Evolutionary conservation across 1,140 invertebrate genomes (phyloP), one percentile per base, ranked within the genome.

Genomic region (Trachymyrmex septentrionalis): DNA sequence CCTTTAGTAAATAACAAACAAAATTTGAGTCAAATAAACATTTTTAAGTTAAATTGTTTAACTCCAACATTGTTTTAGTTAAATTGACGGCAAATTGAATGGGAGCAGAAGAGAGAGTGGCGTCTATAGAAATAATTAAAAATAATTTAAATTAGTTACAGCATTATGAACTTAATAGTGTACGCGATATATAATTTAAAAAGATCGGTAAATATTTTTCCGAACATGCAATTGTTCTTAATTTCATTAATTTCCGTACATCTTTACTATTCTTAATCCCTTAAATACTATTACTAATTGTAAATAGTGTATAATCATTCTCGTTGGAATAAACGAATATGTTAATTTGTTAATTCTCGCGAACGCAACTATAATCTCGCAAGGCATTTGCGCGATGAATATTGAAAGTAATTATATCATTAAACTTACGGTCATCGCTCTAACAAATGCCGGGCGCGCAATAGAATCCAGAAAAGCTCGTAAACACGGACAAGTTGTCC

Each of bases 391-490:
- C 24, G 55, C 67, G 69, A 63, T 75, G 80, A 75, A 75, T 84
- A 75, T 75, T 69, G 80, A 73, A 75, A 84, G 80, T 84, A 84
- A 84, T 84, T 84, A 75, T 75, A 84, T 69, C 69, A 38, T 84
- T 84, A 84, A 84, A 84, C 69, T 73, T 84, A 84, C 55, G 80
- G 80, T 84, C 80, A 84, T 84, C 73, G 75, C 48, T 27, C 34
- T 48, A 78, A 77, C 72, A 77, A 78, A 85, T 78, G 48, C 59
- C 72, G 30, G 34, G 34, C 19, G 30, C 12, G 82, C 73, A 78
- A 85, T 77, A 77, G 80, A 84, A 78, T 85, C 61, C 21, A 67
- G 75, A 66, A 61, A 66, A 55, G 73, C 72, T 85, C 82, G 63
- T 85, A 85, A 85, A 85, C 73, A 48, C 73, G 59, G 24, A 85